Percentiles rank a stretch among this genome's conserved stretches.
Conservation (phyloP, 2,797 vertebrate genomes). For the Chromis chromis region DNA sequence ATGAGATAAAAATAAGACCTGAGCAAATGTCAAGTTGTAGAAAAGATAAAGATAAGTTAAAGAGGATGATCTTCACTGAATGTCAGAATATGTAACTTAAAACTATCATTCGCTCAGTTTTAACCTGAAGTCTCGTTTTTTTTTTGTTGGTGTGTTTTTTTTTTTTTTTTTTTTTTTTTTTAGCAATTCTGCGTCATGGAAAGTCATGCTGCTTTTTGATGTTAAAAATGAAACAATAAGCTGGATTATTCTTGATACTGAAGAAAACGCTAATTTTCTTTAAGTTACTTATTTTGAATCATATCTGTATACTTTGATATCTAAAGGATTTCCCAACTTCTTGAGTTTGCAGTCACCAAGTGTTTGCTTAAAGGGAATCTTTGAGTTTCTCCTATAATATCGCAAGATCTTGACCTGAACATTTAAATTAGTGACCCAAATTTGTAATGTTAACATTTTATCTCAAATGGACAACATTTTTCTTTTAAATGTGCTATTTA, state of each 20-base stretch:
- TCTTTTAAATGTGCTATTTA: no score
- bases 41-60: background rate
- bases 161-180: no score
- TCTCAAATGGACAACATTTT: background rate
- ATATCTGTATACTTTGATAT: background rate
- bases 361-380: no score
- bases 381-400: no score
- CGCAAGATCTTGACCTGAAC: no score
- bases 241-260: background rate
- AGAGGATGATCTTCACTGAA: background rate
- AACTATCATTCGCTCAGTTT: no score
- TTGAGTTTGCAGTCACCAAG: no score
- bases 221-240: background rate
- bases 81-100: no score
- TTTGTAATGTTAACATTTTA: background rate
- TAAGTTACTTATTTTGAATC: background rate
- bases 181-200: background rate
- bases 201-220: background rate
- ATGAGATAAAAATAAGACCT: no score
- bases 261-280: background rate
- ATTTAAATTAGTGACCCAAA: no score
- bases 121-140: background rate
- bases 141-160: no score
- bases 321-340: background rate
- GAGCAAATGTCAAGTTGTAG: no score